Evolutionary conservation across 1,140 invertebrate species (phyloP), one percentile per base, ranked within the genome.

Genomic region (Cydia amplana): DNA sequence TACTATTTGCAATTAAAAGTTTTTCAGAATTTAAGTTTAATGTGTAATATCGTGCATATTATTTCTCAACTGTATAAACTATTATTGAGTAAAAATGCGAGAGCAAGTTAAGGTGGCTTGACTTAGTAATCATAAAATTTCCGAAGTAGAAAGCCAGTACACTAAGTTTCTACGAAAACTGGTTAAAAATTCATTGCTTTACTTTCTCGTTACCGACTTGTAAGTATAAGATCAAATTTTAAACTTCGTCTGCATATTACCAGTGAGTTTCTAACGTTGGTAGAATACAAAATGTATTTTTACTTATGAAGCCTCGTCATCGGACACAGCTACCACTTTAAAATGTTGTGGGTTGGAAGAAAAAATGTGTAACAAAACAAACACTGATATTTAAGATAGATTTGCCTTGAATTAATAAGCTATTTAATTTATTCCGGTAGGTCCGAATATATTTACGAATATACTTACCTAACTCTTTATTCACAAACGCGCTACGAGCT

Each of bases 181-280:
- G 51, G 51, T 60, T 60, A 60, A 60, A 6, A 60, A 60, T 60
- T 60, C 51, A 20, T 60, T 60, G 51, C 51, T 60, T 20, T 60
- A 43, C 51, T 60, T 60, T 60, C 51, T 60, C 6, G 51, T 60
- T 60, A 60, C n/a, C 5, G 51, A 60, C 51, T 60, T 60, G n/a
- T 60, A 20, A 60, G 6, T 23, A 60, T 20, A 18, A 51, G 51
- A 60, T 60, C 18, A 23, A 51, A 51, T 51, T 51, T 51, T 60
- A 23, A 60, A 60, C 18, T 60, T 60, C 18, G 51, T 60, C 51
- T 20, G 51, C 51, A 60, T 60, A 20, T 60, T 23, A 60, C 3
- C n/a, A 10, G 51, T 16, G 51, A 60, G 51, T 60, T 60, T 10
- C n/a, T n/a, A 60, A 60, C 18, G 9, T 60, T 60, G 18, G 9